Evolutionary conservation across 2,113 vertebrate genomes (phyloP).

Genomic region (Prochilodus magdalenae): DNA sequence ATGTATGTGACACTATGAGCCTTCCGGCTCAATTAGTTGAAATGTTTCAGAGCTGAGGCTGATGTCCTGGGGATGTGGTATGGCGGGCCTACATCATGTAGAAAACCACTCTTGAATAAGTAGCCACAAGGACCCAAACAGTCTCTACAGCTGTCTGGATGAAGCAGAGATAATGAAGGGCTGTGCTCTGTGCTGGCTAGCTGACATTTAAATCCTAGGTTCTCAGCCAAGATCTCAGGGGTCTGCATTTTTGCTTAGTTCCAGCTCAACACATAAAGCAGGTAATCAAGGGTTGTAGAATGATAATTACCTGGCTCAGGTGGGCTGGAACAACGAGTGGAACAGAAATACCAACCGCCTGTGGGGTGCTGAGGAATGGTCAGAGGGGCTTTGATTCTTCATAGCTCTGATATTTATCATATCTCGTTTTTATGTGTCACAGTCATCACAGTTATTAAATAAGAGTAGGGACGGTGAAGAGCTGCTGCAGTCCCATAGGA

Average conservation of each 20-base stretch:
- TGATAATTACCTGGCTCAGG: background rate
- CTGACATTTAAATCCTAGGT: slow-evolving; percentile 7
- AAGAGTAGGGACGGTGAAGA: background rate
- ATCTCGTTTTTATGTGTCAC: background rate
- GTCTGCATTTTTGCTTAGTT: background rate
- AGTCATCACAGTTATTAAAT: background rate
- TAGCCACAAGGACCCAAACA: background rate
- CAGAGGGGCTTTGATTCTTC: background rate
- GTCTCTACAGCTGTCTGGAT: background rate
- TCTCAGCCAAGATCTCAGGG: background rate
- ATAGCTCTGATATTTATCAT: background rate
- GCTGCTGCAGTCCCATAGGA: too few relatives aligned
- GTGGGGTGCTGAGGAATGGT: background rate
- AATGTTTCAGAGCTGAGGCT: slow-evolving; percentile 38
- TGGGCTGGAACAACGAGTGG: background rate
- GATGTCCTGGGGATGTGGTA: background rate
- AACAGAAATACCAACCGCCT: background rate
- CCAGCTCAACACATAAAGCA: background rate
- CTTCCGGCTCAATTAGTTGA: slow-evolving; percentile 53
- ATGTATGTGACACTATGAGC: slow-evolving; percentile 30
- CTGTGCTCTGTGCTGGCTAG: background rate
- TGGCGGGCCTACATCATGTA: background rate
- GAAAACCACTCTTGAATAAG: background rate
- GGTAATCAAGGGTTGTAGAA: background rate
- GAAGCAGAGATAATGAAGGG: background rate